Conservation (phyloP, 2,888 invertebrate species). For the Chrysotoxum bicinctum region DNA sequence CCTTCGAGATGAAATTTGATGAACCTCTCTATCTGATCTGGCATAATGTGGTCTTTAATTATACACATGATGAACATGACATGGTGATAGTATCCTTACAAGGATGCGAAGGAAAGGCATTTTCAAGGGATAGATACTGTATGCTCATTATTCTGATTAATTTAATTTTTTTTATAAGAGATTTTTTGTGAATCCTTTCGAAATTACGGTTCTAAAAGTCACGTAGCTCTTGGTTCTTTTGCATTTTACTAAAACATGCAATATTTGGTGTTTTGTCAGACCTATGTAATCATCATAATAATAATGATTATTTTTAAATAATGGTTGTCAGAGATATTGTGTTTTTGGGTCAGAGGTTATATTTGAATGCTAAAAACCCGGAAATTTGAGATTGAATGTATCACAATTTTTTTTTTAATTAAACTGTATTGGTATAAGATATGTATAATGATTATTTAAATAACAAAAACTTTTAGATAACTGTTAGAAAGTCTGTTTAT, state of each 20-base stretch:
- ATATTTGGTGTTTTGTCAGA: not conserved
- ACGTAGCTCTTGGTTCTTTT: not conserved
- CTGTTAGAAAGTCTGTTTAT: no score
- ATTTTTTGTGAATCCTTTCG: not conserved
- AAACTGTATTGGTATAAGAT: no score
- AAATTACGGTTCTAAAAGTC: not conserved
- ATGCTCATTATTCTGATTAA: constrained; percentile 16
- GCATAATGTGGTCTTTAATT: not conserved
- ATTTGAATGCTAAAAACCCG: not conserved
- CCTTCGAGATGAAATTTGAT: no score
- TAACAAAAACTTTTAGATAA: no score
- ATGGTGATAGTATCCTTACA: not conserved
- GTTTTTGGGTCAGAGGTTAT: not conserved
- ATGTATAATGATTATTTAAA: no score
- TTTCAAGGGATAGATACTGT: not conserved
- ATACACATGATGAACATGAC: not conserved
- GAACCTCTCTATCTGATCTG: not conserved
- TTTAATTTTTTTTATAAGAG: not conserved
- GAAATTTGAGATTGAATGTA: not conserved
- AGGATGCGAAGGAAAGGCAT: not conserved
- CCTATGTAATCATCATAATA: not conserved
- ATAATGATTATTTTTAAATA: not conserved
- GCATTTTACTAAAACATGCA: not conserved
- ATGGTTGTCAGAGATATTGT: not conserved
- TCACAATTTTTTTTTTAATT: not conserved